Evolutionary conservation across 1,140 invertebrate species (phyloP).

Genomic region (Limonius californicus): DNA sequence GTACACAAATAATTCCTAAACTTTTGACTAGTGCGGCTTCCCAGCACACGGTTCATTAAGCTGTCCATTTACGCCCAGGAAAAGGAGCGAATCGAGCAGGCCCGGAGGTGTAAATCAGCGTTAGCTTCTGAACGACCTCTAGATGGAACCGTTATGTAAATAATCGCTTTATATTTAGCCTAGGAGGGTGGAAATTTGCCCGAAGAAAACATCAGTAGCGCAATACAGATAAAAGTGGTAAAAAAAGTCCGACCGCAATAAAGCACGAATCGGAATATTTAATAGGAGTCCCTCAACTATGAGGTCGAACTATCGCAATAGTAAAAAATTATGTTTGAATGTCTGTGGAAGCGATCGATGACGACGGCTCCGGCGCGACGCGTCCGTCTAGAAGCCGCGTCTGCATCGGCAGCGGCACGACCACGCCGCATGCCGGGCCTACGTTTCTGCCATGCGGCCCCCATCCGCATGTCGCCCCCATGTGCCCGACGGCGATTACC

Average conservation of each 20-base stretch:
- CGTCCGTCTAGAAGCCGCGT: slow-evolving; percentile 10
- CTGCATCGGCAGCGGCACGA: slow-evolving; percentile 11
- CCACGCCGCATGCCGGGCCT: slow-evolving; percentile 7
- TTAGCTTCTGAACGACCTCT: too few relatives aligned
- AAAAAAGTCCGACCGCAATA: slow-evolving; percentile 13
- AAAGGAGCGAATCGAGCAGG: too few relatives aligned
- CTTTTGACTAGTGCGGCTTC: too few relatives aligned
- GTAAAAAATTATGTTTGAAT: slow-evolving; percentile 34
- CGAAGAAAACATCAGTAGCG: too few relatives aligned
- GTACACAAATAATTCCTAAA: too few relatives aligned
- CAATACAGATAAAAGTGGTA: neutral
- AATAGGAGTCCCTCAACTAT: slow-evolving; percentile 9
- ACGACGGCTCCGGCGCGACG: slow-evolving; percentile 36
- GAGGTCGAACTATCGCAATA: slow-evolving; percentile 31
- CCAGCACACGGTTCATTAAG: too few relatives aligned
- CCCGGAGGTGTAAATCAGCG: too few relatives aligned
- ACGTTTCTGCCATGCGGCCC: neutral
- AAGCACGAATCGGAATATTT: slow-evolving; percentile 13
- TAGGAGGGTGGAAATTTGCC: too few relatives aligned
- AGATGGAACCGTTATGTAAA: too few relatives aligned
- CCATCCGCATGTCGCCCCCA: neutral
- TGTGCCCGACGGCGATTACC: neutral
- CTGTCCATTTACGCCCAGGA: too few relatives aligned
- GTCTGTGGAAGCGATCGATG: slow-evolving; percentile 34
- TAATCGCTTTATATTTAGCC: too few relatives aligned